Base-by-base conservation (phyloP, 2,888 invertebrate genomes). In the Mythimna albipuncta region DNA sequence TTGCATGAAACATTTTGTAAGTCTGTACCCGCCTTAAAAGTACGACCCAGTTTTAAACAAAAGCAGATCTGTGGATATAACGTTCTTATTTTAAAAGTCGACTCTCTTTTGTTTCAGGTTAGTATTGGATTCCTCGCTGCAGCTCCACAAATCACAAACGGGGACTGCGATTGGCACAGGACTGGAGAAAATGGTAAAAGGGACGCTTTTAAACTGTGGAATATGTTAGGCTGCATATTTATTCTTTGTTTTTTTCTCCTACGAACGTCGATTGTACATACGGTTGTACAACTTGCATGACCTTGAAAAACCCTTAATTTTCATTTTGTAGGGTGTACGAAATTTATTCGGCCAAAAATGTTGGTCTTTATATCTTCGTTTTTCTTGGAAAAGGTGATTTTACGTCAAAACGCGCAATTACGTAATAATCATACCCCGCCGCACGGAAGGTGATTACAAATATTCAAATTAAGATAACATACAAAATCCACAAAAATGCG, bases 41-140 rank as follows among this genome's bases (percentile, higher is more conserved):
- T 11, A 38, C 11, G 38, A 59, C 16, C 26, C 3, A 38, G 6
- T 41, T 63, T 59, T 72, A 13, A 38, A 47, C 19, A 54, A 72
- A 41, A 32, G 10, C 26, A 52, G 2, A 71, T 11, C 16, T 44
- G 16, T 9, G 26, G 19, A 59, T 6, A n/a, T n/a, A 32, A 54
- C 19, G 32, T 79, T 73, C 58, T 38, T 13, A 50, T 75, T 59
- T 58, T 58, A 47, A 75, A 75, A 16, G 5, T 6, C 13, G n/a
- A 35, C 41, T 69, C 7, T 69, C 66, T 84, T 74, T 80, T 80
- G 80, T 80, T 84, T 62, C 84, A 80, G 80, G 84, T 80, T 61
- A 59, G 80, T 80, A 81, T 69, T 63, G 75, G 44, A 38, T 52
- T 54, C 32, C 9, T 55, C 26, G 54, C 44, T 59, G 50, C 35